Conservation (phyloP, 2,113 vertebrate genomes). For the Sylvietta virens region DNA sequence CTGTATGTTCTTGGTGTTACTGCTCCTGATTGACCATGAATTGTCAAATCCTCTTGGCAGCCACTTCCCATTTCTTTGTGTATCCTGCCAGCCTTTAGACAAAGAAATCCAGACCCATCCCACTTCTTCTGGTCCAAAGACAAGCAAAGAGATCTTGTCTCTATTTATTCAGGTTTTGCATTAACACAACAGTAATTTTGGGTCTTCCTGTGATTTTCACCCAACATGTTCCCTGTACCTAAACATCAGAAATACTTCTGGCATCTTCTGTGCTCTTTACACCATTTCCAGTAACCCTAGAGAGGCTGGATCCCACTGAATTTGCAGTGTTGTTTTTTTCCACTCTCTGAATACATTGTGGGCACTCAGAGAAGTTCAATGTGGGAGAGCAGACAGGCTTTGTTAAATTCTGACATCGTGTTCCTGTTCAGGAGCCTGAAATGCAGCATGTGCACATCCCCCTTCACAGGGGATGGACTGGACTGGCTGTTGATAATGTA, state of each 20-base stretch:
- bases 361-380: not conserved
- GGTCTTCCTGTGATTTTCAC: not conserved
- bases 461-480: not conserved
- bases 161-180: not conserved
- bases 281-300: not conserved
- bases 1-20: not conserved
- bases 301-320: not conserved
- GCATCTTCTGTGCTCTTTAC: not conserved
- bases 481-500: not conserved
- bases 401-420: not conserved
- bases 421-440: not conserved
- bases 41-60: not conserved
- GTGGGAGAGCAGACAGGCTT: not conserved
- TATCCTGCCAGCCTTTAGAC: not conserved
- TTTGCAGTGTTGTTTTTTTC: not conserved
- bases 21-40: not conserved
- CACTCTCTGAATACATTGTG: not conserved
- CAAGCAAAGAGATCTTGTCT: not conserved
- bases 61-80: not conserved
- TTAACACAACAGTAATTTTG: not conserved
- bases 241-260: not conserved
- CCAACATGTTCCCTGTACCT: accelerated
- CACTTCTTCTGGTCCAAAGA: not conserved
- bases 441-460: not conserved
- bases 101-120: not conserved